Evolutionary conservation across 2,888 invertebrate genomes (phyloP).

Genomic region (Lysandra bellargus): DNA sequence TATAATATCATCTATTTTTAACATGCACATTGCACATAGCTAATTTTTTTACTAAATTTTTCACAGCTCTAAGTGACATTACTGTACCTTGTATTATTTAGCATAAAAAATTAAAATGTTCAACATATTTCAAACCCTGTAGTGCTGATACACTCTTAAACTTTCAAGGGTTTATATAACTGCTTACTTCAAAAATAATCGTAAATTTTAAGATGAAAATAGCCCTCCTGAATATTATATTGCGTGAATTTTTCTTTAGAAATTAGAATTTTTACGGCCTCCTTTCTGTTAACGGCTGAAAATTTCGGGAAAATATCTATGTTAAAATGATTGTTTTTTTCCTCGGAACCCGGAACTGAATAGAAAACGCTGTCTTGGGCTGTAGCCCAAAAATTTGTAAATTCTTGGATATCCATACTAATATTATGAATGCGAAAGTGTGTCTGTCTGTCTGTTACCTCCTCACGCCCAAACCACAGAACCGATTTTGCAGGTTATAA

Average conservation of each 20-base stretch:
- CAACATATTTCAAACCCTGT: conserved; percentile 15
- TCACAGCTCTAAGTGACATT: too few species aligned
- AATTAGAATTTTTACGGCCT: conserved; percentile 43
- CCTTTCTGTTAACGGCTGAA: conserved; percentile 32
- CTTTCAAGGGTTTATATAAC: conserved; percentile 44
- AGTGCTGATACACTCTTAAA: conserved; percentile 43
- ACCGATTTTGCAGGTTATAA: too few species aligned
- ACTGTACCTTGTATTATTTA: too few species aligned
- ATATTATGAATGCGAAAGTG: too few species aligned
- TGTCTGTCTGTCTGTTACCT: too few species aligned
- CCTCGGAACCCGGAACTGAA: background rate
- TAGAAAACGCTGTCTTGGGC: background rate
- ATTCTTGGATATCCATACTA: background rate
- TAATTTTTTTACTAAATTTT: too few species aligned
- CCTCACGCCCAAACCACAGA: too few species aligned
- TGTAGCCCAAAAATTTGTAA: background rate
- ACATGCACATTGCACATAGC: too few species aligned
- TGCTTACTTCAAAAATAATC: conserved; percentile 59
- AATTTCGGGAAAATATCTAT: background rate
- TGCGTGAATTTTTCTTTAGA: conserved; percentile 43
- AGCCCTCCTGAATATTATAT: conserved; percentile 49
- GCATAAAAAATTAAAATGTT: background rate
- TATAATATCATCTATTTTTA: too few species aligned
- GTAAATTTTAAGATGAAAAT: conserved; percentile 54
- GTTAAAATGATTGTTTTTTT: conserved; percentile 7